Evolutionary conservation across 92 coral and sea anemone genomes (phyloP).

Genomic region (Siderastrea siderea): DNA sequence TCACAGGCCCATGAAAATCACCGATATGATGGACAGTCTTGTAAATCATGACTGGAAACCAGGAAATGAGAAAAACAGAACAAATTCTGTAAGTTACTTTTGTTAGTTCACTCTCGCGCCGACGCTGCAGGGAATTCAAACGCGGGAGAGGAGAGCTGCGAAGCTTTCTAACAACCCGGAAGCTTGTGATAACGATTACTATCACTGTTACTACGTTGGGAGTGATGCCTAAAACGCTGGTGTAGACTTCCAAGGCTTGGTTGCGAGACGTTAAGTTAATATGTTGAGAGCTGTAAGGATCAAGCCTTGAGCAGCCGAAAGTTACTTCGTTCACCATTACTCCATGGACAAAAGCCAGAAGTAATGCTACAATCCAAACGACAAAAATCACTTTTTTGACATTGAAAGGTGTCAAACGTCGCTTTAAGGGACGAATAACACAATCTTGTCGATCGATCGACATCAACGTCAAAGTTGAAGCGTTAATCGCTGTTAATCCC

Average conservation of each 20-base stretch:
- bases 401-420: neutral
- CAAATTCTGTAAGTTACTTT: constrained; percentile 3
- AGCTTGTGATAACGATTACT: neutral
- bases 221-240: neutral
- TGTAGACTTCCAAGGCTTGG: neutral
- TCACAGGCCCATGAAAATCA: neutral
- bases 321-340: neutral
- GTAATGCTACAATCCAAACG: neutral
- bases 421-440: neutral
- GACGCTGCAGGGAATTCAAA: neutral
- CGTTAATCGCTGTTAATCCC: neutral
- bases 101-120: constrained; percentile 2
- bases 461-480: constrained; percentile 4
- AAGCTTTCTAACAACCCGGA: neutral
- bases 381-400: neutral
- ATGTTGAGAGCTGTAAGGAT: neutral
- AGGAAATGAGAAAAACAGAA: neutral
- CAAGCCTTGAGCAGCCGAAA: neutral
- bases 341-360: neutral
- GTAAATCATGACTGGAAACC: constrained; percentile 2
- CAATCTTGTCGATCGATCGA: constrained; percentile 1
- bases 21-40: neutral
- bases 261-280: neutral
- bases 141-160: neutral
- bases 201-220: constrained; percentile 1